Evolutionary conservation across 1,140 invertebrate genomes (phyloP), one percentile per base, ranked within the genome.

Genomic region (Drosophila orena): DNA sequence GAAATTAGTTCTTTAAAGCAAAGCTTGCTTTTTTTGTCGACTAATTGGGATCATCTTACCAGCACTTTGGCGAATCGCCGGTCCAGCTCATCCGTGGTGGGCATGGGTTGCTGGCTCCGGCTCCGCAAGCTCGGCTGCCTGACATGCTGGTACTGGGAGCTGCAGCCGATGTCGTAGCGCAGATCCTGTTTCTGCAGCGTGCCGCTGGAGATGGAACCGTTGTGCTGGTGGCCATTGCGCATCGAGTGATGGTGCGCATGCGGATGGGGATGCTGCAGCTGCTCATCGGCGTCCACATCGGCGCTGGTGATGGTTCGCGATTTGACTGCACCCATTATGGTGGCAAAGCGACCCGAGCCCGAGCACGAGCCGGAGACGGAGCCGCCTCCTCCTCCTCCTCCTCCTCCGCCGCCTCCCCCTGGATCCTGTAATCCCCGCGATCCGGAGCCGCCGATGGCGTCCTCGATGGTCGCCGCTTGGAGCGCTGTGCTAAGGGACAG

Each of bases 61-160:
- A 98, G 93, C 89, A 98, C 97, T 97, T 98, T 98, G 73, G 97
- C 97, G 93, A 98, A 98, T 77, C 97, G 94, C 81, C 95, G 95
- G 93, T 98, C 98, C 93, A 98, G 94, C 93, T 98, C 98, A 77
- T 94, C 94, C 40, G 96, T 93, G 85, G 98, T 97, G 47, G 97
- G 98, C 96, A 98, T 97, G 27, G 97, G 97, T 79, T 95, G 96
- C 93, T 97, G 96, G 61, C 95, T 94, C 77, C 95, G 94, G 81
- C 94, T 95, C 83, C 96, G 94, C 52, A 96, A 94, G 81, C 96
- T 96, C 65, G 95, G 95, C 91, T 95, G 95, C 73, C 96, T 74
- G 14, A 92, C 85, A 65, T 92, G 92, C 66, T 92, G 93, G 88
- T 91, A 90, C 40, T 92, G 85, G 6, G 88, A 85, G 15, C 79